Conservation (phyloP, 2,888 invertebrate species). For the Coelopa pilipes region DNA sequence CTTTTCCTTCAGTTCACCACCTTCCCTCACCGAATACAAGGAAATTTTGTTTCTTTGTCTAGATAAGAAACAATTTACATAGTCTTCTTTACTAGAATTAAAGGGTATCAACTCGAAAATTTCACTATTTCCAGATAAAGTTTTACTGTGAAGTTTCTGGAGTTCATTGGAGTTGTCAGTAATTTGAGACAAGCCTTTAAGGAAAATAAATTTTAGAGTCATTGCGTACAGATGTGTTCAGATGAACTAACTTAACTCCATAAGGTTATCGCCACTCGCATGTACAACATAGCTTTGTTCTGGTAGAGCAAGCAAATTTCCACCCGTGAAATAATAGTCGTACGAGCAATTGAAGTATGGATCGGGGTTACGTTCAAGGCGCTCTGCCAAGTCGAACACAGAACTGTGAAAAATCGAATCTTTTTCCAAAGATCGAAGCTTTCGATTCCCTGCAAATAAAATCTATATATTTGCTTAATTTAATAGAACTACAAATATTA, state of each 20-base stretch:
- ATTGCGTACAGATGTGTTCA: neutral
- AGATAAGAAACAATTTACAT: slow-evolving; percentile 47
- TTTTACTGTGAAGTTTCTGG: neutral
- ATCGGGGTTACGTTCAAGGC: slow-evolving; percentile 51
- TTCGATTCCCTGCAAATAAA: slow-evolving; percentile 43
- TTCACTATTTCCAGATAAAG: slow-evolving; percentile 46
- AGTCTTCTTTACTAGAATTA: slow-evolving; percentile 39
- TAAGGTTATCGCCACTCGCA: slow-evolving; percentile 50
- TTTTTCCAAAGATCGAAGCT: slow-evolving; percentile 43
- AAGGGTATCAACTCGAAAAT: slow-evolving; percentile 57
- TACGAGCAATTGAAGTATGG: slow-evolving; percentile 57
- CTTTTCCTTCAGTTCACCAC: slow-evolving; percentile 25
- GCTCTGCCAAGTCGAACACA: slow-evolving; percentile 47
- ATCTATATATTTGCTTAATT: neutral
- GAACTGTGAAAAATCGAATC: slow-evolving; percentile 43
- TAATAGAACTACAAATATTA: slow-evolving; percentile 24
- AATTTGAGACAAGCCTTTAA: slow-evolving; percentile 20
- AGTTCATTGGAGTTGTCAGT: neutral
- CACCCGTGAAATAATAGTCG: slow-evolving; percentile 64
- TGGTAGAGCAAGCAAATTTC: slow-evolving; percentile 54
- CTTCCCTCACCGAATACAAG: slow-evolving; percentile 46
- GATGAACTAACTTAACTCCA: slow-evolving; percentile 46
- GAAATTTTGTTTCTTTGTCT: slow-evolving; percentile 53
- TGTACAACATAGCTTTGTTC: slow-evolving; percentile 49
- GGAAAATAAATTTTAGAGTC: neutral